These are phyloP conservation scores for Antedon mediterranea DNA, from an alignment of 53 echinoderm and acorn worm genomes.

Conservation along the genomic window DNA sequence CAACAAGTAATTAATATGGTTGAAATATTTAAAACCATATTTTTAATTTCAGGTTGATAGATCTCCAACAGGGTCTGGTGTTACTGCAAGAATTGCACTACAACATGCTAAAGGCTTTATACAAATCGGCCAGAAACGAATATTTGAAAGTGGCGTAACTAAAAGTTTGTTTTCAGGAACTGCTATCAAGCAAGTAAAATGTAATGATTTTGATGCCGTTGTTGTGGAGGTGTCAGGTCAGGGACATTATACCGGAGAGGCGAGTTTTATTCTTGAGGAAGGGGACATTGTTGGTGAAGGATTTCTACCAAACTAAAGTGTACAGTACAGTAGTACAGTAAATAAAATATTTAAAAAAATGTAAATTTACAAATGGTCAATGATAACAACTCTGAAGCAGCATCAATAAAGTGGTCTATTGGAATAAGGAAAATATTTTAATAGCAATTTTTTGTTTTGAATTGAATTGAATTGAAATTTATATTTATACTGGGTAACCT, in stretches of 20 bases:
- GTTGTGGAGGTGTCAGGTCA: constrained; percentile 67
- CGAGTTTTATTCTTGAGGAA: constrained; percentile 44
- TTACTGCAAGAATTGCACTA: constrained; percentile 65
- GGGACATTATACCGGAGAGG: constrained; percentile 58
- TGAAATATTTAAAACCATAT: no score
- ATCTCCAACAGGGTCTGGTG: constrained; percentile 68
- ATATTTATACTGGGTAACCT: no score
- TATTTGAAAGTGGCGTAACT: constrained; percentile 38
- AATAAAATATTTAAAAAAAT: no score
- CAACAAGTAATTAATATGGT: not conserved
- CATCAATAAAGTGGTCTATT: no score
- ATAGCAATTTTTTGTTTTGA: no score
- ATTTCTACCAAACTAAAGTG: constrained; percentile 21
- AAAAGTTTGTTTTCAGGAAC: constrained; percentile 50
- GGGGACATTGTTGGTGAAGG: constrained; percentile 51
- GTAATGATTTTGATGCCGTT: constrained; percentile 57
- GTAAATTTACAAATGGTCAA: no score
- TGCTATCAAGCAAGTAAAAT: constrained; percentile 30
- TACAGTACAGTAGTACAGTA: no score
- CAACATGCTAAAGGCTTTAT: constrained; percentile 63
- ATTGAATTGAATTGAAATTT: no score
- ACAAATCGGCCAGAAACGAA: constrained; percentile 33
- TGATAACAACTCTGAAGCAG: no score
- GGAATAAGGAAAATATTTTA: no score
- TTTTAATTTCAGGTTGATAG: constrained; percentile 51